Base-by-base conservation (phyloP, 2,888 invertebrate species). In the Prostheceraeus crozeri region DNA sequence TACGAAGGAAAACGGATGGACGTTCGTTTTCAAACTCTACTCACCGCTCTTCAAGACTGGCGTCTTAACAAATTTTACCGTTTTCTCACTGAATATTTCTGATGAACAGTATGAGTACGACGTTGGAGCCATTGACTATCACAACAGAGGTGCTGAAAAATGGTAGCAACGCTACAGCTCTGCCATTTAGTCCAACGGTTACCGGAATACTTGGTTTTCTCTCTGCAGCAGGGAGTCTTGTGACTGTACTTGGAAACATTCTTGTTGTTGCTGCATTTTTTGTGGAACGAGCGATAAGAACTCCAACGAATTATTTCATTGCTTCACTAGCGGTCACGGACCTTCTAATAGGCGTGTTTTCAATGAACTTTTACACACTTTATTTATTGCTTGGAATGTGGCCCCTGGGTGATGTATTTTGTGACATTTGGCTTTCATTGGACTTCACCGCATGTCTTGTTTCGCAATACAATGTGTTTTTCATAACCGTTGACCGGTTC, bases 361-460 rank as follows among this genome's bases (percentile, higher is more conserved):
- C 96, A 27, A 89, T 98, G 86, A 96, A 98, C 57, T 93, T 98
- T 79, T 98, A 90, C 79, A 93, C 94, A 27, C 87, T 94, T 66
- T 96, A 98, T 80, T 86, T 96, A 57, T 80, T 99, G 66, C 86
- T 88, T 82, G 91, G 90, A 57, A 86, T 87, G 74, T 98, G 98
- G 98, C 87, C 91, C 73, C 82, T 98, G 65, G 96, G 98, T 10
- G 88, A 90, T 25, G 81, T 96, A 62, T 81, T 94, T 4, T 98
- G 96, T 75, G 96, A 98, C 77, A 82, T 98, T 58, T 98, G 98
- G 96, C 82, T 98, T 6, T 91, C 94, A 1, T 87, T 94, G 53
- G 98, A 99, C 79, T 98, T 98, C 79, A 96, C 96, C 19, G 96
- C 96, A 28, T 98, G 98, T 74, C 82, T 99, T 52, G 94, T 94